Evolutionary conservation across 1,140 invertebrate species (phyloP).

Genomic region (Neomicropteryx cornuta): DNA sequence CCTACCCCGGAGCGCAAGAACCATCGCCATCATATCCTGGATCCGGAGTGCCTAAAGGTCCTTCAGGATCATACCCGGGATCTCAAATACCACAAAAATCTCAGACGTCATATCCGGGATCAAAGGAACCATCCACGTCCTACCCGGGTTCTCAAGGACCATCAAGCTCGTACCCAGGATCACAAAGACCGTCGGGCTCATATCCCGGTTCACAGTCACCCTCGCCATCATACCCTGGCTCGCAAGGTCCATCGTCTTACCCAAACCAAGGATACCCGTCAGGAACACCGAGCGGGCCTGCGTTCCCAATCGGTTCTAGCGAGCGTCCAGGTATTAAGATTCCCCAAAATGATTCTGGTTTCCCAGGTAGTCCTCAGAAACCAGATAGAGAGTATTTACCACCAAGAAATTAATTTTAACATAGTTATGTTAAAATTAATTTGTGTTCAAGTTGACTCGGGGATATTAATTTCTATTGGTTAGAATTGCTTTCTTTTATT

Average conservation of each 20-base stretch:
- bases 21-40: slow-evolving; percentile 7
- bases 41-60: slow-evolving; percentile 6
- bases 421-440: no score
- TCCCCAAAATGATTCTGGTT: slow-evolving; percentile 14
- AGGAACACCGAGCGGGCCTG: slow-evolving; percentile 31
- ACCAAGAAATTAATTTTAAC: slow-evolving; percentile 31
- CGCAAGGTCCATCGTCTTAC: slow-evolving; percentile 12
- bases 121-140: slow-evolving; percentile 12
- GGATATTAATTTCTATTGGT: slow-evolving; percentile 16
- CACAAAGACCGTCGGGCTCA: no score
- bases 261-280: slow-evolving; percentile 30
- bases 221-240: slow-evolving; percentile 14
- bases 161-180: slow-evolving; percentile 13
- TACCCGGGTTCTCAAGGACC: slow-evolving; percentile 15
- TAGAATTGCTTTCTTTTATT: no score
- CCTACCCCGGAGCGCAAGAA: slow-evolving; percentile 5
- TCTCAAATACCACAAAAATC: slow-evolving; percentile 7
- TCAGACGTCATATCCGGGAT: slow-evolving; percentile 12
- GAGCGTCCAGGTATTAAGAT: slow-evolving; percentile 16
- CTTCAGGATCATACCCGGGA: slow-evolving; percentile 10
- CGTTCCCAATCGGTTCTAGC: slow-evolving; percentile 22
- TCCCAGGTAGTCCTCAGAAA: slow-evolving; percentile 21
- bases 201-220: slow-evolving; percentile 13
- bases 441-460: no score
- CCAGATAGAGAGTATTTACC: slow-evolving; percentile 47